A percentile compares a stretch with the other conserved stretches of the same genome.
Evolutionary conservation across 2,113 vertebrate genomes (phyloP).

Genomic region (Amblyornis subalaris): DNA sequence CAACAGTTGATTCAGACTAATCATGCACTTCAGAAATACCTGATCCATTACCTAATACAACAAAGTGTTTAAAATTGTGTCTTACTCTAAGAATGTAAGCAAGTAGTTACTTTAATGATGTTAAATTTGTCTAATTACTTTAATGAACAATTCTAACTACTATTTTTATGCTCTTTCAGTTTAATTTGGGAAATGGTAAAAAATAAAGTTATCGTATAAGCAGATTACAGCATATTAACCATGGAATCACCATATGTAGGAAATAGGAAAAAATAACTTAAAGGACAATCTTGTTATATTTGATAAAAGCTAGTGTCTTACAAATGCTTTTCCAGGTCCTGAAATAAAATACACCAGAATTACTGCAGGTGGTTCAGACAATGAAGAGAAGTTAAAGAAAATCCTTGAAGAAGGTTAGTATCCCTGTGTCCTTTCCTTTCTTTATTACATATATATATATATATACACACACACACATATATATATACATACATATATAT

Average conservation of each 20-base stretch:
- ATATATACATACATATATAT: no score
- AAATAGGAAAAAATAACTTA: background rate
- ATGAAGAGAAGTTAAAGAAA: slow-evolving; percentile 72
- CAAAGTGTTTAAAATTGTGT: background rate
- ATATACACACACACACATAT: no score
- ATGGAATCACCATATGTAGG: background rate
- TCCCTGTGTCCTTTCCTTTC: background rate
- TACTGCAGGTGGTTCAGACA: slow-evolving; percentile 63
- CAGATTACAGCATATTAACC: background rate
- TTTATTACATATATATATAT: background rate
- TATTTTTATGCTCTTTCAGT: background rate
- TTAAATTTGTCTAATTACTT: background rate
- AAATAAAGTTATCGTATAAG: background rate
- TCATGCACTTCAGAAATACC: background rate
- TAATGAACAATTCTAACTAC: background rate
- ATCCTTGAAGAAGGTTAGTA: slow-evolving; percentile 75
- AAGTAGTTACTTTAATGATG: background rate
- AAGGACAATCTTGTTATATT: background rate
- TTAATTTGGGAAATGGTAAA: background rate
- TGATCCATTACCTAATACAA: background rate
- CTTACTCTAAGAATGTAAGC: background rate
- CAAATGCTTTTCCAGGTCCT: slow-evolving; percentile 57
- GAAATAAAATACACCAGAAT: slow-evolving; percentile 78
- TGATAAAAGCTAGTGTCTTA: background rate
- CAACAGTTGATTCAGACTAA: background rate